Percentiles rank a stretch among this genome's conserved stretches.
Evolutionary conservation across 2,113 vertebrate species (phyloP).

Genomic region (Hipposideros armiger): DNA sequence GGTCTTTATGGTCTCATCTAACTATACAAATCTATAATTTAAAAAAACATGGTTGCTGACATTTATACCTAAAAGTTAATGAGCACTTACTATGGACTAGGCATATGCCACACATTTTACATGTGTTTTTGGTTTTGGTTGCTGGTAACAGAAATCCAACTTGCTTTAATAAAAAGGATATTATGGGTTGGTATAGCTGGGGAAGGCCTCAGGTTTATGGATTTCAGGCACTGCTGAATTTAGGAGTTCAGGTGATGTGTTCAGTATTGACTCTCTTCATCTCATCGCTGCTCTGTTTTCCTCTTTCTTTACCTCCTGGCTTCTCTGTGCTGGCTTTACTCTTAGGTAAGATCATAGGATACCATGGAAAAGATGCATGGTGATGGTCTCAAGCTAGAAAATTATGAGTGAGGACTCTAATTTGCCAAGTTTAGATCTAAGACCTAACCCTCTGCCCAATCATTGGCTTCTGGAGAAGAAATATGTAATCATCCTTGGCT

Average conservation of each 20-base stretch:
- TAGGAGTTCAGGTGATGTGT: not conserved
- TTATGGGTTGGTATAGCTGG: not conserved
- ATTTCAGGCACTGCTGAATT: not conserved
- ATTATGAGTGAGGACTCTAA: not conserved
- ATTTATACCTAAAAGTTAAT: not conserved
- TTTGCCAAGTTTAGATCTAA: not conserved
- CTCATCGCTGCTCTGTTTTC: not conserved
- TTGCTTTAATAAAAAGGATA: not conserved
- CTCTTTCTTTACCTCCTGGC: not conserved
- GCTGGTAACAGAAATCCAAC: slow-evolving; percentile 18
- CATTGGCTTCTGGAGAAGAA: not conserved
- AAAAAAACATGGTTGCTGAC: not conserved
- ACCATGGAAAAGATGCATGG: not conserved
- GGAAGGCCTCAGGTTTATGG: not conserved
- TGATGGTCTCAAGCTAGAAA: not conserved
- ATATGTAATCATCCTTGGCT: not conserved
- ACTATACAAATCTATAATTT: not conserved
- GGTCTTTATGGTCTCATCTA: not conserved
- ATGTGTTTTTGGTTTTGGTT: not conserved
- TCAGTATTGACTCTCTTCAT: not conserved
- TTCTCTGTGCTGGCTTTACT: slow-evolving; percentile 18
- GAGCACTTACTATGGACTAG: not conserved
- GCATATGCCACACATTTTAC: not conserved
- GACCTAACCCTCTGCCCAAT: not conserved
- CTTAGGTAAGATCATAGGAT: not conserved